Evolutionary conservation across 2,888 invertebrate genomes (phyloP).

Genomic region (Liopterus haemorrhoidalis): DNA sequence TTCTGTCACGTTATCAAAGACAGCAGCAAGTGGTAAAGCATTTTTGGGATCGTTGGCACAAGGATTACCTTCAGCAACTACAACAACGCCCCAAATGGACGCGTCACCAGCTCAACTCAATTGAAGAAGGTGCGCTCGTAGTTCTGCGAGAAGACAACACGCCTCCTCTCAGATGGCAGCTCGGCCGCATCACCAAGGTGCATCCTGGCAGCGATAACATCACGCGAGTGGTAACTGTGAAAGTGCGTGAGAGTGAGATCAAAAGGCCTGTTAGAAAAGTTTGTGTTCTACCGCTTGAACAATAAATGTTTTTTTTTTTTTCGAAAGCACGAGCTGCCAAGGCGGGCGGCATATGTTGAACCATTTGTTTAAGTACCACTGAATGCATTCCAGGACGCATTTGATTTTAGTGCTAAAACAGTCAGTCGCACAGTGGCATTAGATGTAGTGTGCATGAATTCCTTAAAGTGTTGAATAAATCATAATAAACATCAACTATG

Average conservation of each 20-base stretch:
- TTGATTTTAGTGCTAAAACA: no score
- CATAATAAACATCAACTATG: no score
- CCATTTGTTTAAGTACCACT: no score
- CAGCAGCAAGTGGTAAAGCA: conserved; percentile 4
- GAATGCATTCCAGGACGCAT: no score
- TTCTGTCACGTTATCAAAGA: conserved; percentile 24
- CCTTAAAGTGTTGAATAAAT: no score
- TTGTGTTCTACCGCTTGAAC: conserved; percentile 1
- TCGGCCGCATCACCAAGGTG: conserved; percentile 3
- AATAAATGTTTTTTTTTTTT: no score
- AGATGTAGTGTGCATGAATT: no score
- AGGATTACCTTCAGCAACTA: conserved; percentile 26
- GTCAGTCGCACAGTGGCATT: no score
- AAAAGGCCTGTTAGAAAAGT: conserved; percentile 7
- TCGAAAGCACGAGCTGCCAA: no score
- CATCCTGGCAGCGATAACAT: conserved; percentile 10
- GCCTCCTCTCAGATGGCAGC: conserved; percentile 6
- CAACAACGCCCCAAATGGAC: conserved; percentile 26
- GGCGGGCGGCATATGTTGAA: no score
- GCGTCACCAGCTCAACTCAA: not conserved
- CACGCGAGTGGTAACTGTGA: conserved; percentile 2
- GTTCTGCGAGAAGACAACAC: conserved; percentile 10
- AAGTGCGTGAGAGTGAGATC: not conserved
- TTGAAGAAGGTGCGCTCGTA: conserved; percentile 1
- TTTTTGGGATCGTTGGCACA: conserved; percentile 20